These are phyloP conservation scores for Rhamphomyia laevipes DNA, from an alignment of 2,888 invertebrate species.

Conservation along the genomic window DNA sequence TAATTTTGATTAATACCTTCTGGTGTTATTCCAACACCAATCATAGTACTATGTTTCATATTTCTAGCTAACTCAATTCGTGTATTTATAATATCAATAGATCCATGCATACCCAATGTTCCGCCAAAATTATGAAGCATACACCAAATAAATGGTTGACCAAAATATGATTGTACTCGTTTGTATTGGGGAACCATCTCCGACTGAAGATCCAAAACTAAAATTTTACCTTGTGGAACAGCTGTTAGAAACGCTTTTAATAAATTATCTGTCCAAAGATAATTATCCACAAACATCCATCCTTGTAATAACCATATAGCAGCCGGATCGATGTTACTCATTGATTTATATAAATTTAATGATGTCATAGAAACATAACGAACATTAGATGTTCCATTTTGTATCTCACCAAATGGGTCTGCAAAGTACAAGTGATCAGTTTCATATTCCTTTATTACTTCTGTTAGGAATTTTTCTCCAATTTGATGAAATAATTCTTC, in stretches of 20 bases:
- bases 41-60: conserved; percentile 60
- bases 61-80: conserved; percentile 34
- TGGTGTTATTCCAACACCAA: too few species aligned
- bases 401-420: conserved; percentile 90
- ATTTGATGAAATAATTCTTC: conserved; percentile 72
- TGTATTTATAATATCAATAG: conserved; percentile 55
- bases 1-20: conserved; percentile 96
- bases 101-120: conserved; percentile 84
- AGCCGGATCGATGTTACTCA: conserved; percentile 55
- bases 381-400: conserved; percentile 49
- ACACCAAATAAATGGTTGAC: too few species aligned
- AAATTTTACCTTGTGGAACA: too few species aligned
- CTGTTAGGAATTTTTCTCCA: too few species aligned
- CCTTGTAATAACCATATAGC: too few species aligned
- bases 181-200: conserved; percentile 74
- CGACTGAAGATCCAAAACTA: conserved; percentile 78
- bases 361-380: conserved; percentile 54
- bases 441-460: too few species aligned
- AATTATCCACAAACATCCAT: conserved; percentile 60
- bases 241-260: conserved; percentile 65
- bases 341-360: conserved; percentile 53
- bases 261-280: conserved; percentile 51
- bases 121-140: conserved; percentile 97
- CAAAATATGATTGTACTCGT: conserved; percentile 68
- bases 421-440: conserved; percentile 76